Percentiles rank a stretch among this genome's conserved stretches.
phyloP scores from a whole-genome alignment of 2,113 vertebrate genomes.

The Eupsittula cactorum region DNA sequence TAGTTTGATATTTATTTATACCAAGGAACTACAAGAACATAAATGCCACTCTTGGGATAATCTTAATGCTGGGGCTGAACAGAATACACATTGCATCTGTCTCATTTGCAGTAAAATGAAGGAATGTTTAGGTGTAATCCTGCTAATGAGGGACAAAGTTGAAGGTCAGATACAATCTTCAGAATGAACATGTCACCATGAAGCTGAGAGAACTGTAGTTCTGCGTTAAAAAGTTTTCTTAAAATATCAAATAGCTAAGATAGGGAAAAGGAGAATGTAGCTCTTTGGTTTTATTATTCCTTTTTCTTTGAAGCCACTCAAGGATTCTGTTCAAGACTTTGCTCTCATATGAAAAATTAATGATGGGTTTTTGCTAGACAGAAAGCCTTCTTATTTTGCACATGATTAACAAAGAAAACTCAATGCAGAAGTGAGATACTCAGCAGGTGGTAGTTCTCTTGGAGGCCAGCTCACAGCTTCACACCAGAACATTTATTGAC shows the following conservation, averaged over 20 bases:
- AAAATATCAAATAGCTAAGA: neutral
- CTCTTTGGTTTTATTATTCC: conserved; percentile 26
- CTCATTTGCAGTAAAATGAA: conserved; percentile 74
- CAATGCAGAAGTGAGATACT: conserved; percentile 20
- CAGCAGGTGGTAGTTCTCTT: conserved; percentile 25
- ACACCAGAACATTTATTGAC: conserved; percentile 20
- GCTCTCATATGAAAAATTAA: conserved; percentile 76
- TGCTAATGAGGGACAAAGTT: conserved; percentile 74
- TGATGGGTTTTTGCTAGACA: conserved; percentile 62
- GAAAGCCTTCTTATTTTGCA: conserved; percentile 64
- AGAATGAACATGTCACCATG: neutral
- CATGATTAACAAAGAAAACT: conserved; percentile 71
- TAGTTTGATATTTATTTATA: conserved; percentile 82
- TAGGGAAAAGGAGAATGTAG: neutral
- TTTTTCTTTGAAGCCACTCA: conserved; percentile 53
- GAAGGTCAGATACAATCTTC: conserved; percentile 73
- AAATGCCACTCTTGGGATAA: conserved; percentile 80
- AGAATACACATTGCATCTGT: conserved; percentile 65
- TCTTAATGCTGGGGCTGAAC: conserved; percentile 58
- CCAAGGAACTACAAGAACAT: conserved; percentile 73
- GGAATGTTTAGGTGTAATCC: conserved; percentile 60
- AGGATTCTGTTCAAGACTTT: conserved; percentile 60
- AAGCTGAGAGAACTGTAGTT: conserved; percentile 24
- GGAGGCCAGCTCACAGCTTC: conserved; percentile 45
- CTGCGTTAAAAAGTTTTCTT: conserved; percentile 35